phyloP scores from a whole-genome alignment of 2,113 vertebrate genomes.

The Mobula birostris region DNA sequence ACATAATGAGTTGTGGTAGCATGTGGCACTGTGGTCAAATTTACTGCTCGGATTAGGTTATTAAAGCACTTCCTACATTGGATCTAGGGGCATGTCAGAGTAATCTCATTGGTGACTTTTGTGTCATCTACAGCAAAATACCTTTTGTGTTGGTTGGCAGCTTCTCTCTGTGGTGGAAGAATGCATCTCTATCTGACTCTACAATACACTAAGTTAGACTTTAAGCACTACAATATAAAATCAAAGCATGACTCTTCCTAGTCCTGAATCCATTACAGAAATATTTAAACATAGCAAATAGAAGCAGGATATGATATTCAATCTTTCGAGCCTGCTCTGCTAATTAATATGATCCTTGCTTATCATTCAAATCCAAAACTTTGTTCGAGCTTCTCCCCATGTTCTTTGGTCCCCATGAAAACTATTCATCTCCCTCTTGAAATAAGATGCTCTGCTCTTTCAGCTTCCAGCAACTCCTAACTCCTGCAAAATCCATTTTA shows the following conservation, averaged over 20 bases:
- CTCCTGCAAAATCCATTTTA: background rate
- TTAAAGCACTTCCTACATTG: background rate
- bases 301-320: too few species aligned
- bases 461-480: background rate
- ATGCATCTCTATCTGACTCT: background rate
- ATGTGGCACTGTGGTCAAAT: background rate
- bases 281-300: too few species aligned
- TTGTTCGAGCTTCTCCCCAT: too few species aligned
- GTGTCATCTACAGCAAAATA: too few species aligned
- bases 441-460: background rate
- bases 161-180: background rate
- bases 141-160: too few species aligned
- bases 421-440: too few species aligned
- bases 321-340: too few species aligned
- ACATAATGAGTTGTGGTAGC: too few species aligned
- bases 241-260: background rate
- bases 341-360: too few species aligned
- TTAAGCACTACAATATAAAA: background rate
- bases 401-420: too few species aligned
- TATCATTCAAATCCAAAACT: too few species aligned
- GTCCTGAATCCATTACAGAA: background rate
- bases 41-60: background rate
- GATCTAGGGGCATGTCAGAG: background rate
- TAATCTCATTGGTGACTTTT: too few species aligned
- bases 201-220: background rate